A percentile compares a stretch with the other conserved stretches of the same genome.
These are phyloP conservation scores for Vulpes vulpes DNA, from an alignment of 2,113 vertebrate genomes.

Conservation along the genomic window DNA sequence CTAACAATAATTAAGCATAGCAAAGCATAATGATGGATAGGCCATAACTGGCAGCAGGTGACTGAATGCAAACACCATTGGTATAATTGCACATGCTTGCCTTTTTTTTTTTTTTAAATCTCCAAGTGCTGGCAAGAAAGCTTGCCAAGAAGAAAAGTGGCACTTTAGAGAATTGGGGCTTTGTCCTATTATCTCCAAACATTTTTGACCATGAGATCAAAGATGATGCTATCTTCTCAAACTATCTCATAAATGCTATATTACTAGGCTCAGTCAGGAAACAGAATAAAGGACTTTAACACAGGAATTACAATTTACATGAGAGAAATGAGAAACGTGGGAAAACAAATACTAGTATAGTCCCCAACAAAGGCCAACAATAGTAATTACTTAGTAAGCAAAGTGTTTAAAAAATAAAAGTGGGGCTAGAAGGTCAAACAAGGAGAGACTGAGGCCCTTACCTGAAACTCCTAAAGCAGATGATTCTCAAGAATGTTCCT, in stretches of 20 bases:
- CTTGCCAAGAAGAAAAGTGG: background rate
- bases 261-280: background rate
- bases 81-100: background rate
- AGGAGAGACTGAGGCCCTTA: background rate
- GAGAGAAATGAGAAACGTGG: background rate
- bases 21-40: background rate
- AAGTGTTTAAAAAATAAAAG: too few species aligned
- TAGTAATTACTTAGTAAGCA: too few species aligned
- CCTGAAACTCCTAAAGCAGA: accelerated
- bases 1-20: background rate
- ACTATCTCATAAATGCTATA: background rate
- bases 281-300: background rate
- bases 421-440: too few species aligned
- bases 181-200: background rate
- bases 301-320: background rate
- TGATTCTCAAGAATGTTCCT: background rate
- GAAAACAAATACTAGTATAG: background rate
- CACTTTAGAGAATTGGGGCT: background rate
- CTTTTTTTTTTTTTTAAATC: background rate
- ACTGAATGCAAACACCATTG: background rate
- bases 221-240: background rate
- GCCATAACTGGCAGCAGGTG: background rate
- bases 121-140: background rate
- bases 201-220: background rate
- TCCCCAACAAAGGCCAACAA: background rate